Evolutionary conservation across 2,113 vertebrate species (phyloP), one percentile per base, ranked within the genome.

Genomic region (Oophaga pumilio): DNA sequence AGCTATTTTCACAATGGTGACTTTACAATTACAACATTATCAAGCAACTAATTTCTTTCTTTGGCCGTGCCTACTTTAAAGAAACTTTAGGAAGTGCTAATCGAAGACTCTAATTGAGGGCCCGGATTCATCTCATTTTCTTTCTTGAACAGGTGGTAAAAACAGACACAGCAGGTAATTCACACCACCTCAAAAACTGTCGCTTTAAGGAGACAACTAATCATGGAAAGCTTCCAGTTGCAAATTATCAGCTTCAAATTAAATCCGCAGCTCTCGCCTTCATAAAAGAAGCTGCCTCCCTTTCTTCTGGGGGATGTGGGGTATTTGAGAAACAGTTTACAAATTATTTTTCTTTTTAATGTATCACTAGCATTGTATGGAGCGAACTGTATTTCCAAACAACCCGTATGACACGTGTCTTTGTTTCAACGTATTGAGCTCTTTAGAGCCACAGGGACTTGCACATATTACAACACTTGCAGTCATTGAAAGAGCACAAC

Each of bases 221-320:
- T 97, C 96, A 97, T 93, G 85, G 92, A 95, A 97, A 95, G 95
- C 94, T 95, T 95, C 94, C 95, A 95, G 94, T 95, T 96, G 95
- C 96, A 98, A 97, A 98, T 98, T 97, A 98, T 97, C 96, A 96
- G 95, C 93, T 96, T 95, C 96, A 97, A 97, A 98, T 99, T 97
- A 99, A 98, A 97, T 95, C 94, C 94, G 95, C 94, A 93, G 92
- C 87, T 50, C 92, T 91, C 89, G 92, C 94, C 92, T 94, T 89
- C 91, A 92, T 92, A 95, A 93, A 93, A 89, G 92, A 92, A 92
- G 90, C 92, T 91, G 85, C 73, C 84, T 50, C 84, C 26, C 56
- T 89, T 64, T 88, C 71, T 77, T 50, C 26, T 88, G 69, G 50
- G 87, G 87, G 79, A 64, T 83, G 57, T 52, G 13, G 80, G 87